Base-by-base conservation (phyloP, 92 coral and sea anemone genomes). In the Muricea muricata region DNA sequence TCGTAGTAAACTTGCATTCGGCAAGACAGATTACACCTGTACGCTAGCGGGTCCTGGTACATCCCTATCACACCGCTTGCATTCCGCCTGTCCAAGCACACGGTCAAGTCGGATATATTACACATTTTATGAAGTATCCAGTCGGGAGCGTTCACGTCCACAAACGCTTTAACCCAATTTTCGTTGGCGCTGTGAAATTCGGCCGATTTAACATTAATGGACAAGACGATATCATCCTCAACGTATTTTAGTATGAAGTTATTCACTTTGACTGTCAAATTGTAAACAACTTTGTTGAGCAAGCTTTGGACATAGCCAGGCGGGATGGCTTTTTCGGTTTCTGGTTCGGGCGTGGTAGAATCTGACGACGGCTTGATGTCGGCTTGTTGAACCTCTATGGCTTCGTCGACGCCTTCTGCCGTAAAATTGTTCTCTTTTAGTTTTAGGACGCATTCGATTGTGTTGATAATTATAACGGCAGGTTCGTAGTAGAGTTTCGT, bases 181-280 rank as follows among this genome's bases (percentile, higher is more conserved):
- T 70, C 87, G 68, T 96, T 96, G 1, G 93, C 98, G 77, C 98
- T 94, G 86, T 92, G 94, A 24, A 86, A 79, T 74, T 96, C 97
- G 17, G 95, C 98, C 28, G 99, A 96, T 57, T 96, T 96, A 32
- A 96, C 89, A 78, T 96, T 96, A 17, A 96, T 63, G 6, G 99
- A 96, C 76, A 96, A 52, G 7, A 96, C 99, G 80, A 96, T 96
- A 79, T 96, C 99, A 82, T 96, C 99, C 74, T 96, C 99, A 78
- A 96, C 94, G 84, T 96, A 96, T 63, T 96, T 96, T 12, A 96
- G 75, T n/a, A 96, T 89, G 29, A 96, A 93, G 86, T 96, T 96
- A 70, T 96, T 91, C 31, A 96, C 90, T 69, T 91, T 87, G 55
- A 96, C 85, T 28, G 99, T 90, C 74, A 96, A 90, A 76, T 96